Evolutionary conservation across 2,797 vertebrate species (phyloP).

Genomic region (Bufotes viridis): DNA sequence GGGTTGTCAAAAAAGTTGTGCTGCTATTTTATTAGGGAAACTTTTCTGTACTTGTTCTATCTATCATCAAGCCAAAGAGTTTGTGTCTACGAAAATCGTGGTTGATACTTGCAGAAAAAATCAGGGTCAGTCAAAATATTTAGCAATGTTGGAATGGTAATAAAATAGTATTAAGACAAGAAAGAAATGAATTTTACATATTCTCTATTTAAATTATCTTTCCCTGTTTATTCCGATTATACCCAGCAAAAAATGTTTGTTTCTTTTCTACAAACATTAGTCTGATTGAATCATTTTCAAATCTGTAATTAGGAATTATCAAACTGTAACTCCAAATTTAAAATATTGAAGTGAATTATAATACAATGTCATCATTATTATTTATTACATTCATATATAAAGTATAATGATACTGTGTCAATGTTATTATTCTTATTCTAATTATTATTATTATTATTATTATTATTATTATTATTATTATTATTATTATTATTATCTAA

Average conservation of each 20-base stretch:
- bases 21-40: slow-evolving; percentile 59
- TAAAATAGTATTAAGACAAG: not conserved
- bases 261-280: not conserved
- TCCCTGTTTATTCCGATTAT: not conserved
- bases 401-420: too few relatives aligned
- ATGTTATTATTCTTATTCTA: too few relatives aligned
- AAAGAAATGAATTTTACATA: not conserved
- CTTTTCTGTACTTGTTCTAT: slow-evolving; percentile 61
- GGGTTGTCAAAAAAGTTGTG: slow-evolving; percentile 63
- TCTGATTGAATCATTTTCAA: not conserved
- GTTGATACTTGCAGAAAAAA: slow-evolving; percentile 30
- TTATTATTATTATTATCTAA: too few relatives aligned
- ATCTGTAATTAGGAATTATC: not conserved
- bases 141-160: not conserved
- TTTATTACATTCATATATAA: too few relatives aligned
- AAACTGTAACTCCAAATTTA: not conserved
- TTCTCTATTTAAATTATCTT: not conserved
- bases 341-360: too few relatives aligned
- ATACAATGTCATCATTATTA: too few relatives aligned
- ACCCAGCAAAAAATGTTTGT: too few relatives aligned
- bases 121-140: slow-evolving; percentile 5
- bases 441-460: too few relatives aligned
- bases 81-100: slow-evolving; percentile 55
- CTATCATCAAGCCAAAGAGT: slow-evolving; percentile 58
- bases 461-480: too few relatives aligned